Percentiles rank a stretch among this genome's conserved stretches.
Conservation (phyloP, 1,140 invertebrate species). For the Centruroides vittatus region DNA sequence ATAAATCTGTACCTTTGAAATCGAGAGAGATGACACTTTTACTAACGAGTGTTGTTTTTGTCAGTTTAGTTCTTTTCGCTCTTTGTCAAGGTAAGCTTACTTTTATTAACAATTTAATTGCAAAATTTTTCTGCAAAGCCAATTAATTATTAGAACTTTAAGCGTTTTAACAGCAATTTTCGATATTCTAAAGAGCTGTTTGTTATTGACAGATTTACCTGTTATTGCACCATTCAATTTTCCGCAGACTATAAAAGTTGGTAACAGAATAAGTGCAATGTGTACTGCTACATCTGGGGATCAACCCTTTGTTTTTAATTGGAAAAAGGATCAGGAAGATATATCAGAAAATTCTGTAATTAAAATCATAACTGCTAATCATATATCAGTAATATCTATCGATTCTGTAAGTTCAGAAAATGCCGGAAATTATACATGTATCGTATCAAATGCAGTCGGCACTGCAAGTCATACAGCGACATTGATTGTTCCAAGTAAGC, state of each 20-base stretch:
- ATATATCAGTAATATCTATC: neutral
- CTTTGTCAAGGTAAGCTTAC: too few relatives aligned
- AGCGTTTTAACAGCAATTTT: too few relatives aligned
- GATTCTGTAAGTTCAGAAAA: neutral
- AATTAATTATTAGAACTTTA: too few relatives aligned
- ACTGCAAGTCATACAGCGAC: neutral
- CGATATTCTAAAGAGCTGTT: too few relatives aligned
- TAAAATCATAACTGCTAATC: neutral
- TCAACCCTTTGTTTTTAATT: neutral
- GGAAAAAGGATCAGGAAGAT: neutral
- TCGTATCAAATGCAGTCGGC: constrained; percentile 82
- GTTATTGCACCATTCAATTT: neutral
- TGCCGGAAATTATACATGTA: constrained; percentile 59
- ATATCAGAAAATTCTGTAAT: neutral
- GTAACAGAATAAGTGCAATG: neutral
- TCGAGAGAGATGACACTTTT: too few relatives aligned
- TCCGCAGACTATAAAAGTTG: neutral
- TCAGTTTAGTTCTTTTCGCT: too few relatives aligned
- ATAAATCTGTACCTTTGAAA: too few relatives aligned
- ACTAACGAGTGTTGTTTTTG: too few relatives aligned
- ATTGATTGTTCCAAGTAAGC: neutral
- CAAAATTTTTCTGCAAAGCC: too few relatives aligned
- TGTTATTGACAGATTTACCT: too few relatives aligned
- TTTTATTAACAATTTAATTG: too few relatives aligned
- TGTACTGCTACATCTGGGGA: neutral